Conservation (phyloP, 2,888 invertebrate species). For the Dasysyrphus tricinctus region DNA sequence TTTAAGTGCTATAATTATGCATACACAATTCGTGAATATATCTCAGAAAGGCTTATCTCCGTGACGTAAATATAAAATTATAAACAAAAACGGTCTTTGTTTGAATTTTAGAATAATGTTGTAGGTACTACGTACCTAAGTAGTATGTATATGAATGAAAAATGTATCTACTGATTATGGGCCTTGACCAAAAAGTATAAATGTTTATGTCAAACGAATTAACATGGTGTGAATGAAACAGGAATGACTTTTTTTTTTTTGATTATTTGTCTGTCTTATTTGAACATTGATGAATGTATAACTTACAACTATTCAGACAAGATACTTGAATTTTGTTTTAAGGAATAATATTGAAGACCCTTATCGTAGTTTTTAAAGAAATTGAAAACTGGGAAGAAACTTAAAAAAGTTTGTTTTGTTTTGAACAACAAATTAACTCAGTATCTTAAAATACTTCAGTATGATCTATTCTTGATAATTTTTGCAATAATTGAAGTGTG, state of each 20-base stretch:
- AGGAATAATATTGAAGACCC: background rate
- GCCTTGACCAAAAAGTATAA: background rate
- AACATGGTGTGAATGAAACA: conserved; percentile 32
- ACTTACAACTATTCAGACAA: background rate
- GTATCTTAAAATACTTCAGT: background rate
- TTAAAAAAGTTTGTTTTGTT: background rate
- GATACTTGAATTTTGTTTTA: background rate
- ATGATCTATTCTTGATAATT: background rate
- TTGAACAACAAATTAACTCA: too few relatives aligned
- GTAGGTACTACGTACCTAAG: background rate
- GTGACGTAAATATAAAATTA: conserved; percentile 58
- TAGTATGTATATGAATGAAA: conserved; percentile 18
- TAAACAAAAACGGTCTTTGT: conserved; percentile 44
- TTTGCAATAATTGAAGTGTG: too few relatives aligned
- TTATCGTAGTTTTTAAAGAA: background rate
- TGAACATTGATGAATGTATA: conserved; percentile 6
- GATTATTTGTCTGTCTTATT: background rate
- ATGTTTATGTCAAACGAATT: conserved; percentile 30
- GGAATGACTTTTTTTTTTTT: conserved; percentile 11
- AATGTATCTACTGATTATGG: conserved; percentile 15
- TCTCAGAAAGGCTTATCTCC: conserved; percentile 54
- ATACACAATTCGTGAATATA: conserved; percentile 42
- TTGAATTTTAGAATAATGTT: conserved; percentile 27
- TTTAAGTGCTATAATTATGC: conserved; percentile 47
- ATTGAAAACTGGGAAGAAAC: background rate